Evolutionary conservation across 1,140 invertebrate species (phyloP).

Genomic region (Episyrphus balteatus): DNA sequence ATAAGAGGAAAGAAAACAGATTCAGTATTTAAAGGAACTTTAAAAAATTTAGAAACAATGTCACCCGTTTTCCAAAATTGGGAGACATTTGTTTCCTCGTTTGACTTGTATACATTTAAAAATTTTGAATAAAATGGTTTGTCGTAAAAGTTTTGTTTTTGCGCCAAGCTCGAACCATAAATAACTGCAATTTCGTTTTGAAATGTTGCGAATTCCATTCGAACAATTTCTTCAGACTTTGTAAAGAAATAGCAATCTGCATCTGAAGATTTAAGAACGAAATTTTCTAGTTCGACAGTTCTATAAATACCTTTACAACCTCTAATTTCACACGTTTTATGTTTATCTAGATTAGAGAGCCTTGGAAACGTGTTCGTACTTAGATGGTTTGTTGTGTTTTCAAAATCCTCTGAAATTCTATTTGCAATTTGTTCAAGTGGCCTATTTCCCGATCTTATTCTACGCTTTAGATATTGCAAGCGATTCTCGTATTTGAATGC

Average conservation of each 20-base stretch:
- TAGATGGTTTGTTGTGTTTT: not conserved
- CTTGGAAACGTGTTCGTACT: not conserved
- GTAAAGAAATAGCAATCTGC: not conserved
- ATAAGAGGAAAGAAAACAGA: not conserved
- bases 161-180: not conserved
- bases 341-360: not conserved
- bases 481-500: constrained; percentile 40
- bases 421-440: constrained; percentile 17
- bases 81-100: not conserved
- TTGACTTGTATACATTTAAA: not conserved
- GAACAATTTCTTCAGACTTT: not conserved
- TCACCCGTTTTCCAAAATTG: not conserved
- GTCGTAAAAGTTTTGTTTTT: not conserved
- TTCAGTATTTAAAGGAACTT: not conserved
- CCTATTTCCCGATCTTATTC: constrained; percentile 15
- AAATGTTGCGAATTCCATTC: not conserved
- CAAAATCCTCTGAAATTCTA: constrained; percentile 6
- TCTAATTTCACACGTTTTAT: not conserved
- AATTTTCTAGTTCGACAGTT: not conserved
- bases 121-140: not conserved
- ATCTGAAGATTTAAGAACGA: not conserved
- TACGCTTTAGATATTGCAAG: constrained; percentile 32
- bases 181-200: not conserved
- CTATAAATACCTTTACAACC: not conserved
- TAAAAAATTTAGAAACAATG: not conserved